These are phyloP conservation scores for Lates japonicus DNA, from an alignment of 2,797 vertebrate species.

Conservation along the genomic window DNA sequence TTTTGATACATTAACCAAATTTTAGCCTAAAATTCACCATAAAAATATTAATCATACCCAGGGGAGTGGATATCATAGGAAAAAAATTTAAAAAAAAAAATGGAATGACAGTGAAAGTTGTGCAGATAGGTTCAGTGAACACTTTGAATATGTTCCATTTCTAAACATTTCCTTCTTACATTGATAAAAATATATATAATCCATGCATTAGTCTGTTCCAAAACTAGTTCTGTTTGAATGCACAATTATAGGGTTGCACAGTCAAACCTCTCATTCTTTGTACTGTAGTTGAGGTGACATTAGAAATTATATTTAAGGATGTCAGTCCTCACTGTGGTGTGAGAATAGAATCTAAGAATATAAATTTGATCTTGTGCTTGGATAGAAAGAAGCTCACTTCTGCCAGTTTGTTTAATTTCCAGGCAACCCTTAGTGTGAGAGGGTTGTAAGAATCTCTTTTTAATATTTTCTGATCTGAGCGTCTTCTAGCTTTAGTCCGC, in stretches of 20 bases:
- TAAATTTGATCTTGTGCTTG: neutral
- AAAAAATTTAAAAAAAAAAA: neutral
- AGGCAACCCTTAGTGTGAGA: neutral
- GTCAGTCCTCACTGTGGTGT: neutral
- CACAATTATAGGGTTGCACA: neutral
- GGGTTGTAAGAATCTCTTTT: constrained; percentile 2
- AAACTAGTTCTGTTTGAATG: neutral
- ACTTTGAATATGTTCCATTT: neutral
- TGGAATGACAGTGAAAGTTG: neutral
- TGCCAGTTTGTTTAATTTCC: neutral
- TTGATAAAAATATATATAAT: neutral
- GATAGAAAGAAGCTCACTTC: neutral
- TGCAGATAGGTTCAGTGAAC: neutral
- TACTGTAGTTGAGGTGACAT: neutral
- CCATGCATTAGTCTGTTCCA: neutral
- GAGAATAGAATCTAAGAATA: neutral
- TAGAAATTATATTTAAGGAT: neutral
- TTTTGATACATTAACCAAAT: neutral
- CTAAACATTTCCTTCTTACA: neutral
- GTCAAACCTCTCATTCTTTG: neutral
- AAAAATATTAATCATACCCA: neutral
- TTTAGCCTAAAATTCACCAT: neutral
- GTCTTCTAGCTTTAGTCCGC: neutral
- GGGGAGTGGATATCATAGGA: neutral
- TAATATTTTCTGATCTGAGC: neutral